Conservation (phyloP, 2,888 invertebrate genomes). For the Apotomis turbidana region DNA sequence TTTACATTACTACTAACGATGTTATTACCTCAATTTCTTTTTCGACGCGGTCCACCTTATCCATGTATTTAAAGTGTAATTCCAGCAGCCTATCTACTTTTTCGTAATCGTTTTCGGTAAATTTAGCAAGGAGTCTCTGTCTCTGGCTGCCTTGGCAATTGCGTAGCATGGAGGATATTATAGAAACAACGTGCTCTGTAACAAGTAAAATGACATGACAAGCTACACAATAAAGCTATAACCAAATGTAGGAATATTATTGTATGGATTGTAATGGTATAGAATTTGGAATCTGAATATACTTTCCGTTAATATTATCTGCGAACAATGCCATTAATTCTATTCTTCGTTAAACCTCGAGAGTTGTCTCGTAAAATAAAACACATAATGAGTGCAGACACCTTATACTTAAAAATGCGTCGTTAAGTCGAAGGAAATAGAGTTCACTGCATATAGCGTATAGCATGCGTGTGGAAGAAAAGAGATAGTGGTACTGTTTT, state of each 20-base stretch:
- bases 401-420: too few relatives aligned
- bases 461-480: too few relatives aligned
- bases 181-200: constrained; percentile 95
- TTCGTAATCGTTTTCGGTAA: constrained; percentile 98
- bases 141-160: constrained; percentile 96
- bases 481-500: too few relatives aligned
- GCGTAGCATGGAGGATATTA: constrained; percentile 95
- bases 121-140: constrained; percentile 96
- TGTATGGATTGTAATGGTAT: not conserved
- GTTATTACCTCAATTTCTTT: constrained; percentile 86
- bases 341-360: too few relatives aligned
- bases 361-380: too few relatives aligned
- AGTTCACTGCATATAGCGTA: too few relatives aligned
- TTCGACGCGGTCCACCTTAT: constrained; percentile 94
- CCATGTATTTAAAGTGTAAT: constrained; percentile 97
- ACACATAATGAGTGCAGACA: too few relatives aligned
- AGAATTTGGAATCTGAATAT: too few relatives aligned
- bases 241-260: not conserved
- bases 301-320: too few relatives aligned
- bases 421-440: too few relatives aligned
- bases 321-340: too few relatives aligned
- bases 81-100: constrained; percentile 98
- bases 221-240: not conserved
- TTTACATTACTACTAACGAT: too few relatives aligned
- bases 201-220: constrained; percentile 36